Evolutionary conservation across 2,797 vertebrate genomes (phyloP), one percentile per base, ranked within the genome.

Genomic region (Sphenopsis melanotis): DNA sequence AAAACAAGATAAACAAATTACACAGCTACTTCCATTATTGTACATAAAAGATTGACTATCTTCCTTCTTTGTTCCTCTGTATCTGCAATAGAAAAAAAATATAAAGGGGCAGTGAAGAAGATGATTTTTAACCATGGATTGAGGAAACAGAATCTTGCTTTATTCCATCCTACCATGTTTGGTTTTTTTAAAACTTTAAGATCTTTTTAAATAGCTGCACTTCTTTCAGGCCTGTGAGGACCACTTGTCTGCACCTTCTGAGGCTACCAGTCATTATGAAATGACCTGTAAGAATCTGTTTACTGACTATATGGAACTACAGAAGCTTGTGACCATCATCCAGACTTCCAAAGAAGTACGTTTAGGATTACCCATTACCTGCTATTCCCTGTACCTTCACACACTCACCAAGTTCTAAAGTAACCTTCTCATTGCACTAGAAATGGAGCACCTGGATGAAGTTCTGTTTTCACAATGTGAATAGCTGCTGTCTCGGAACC

Each of bases 271-370:
- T 34, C 95, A 98, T 81, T 98, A 98, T 77, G 92, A 86, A 91
- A 91, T 69, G 8, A 96, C 94, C 76, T 98, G 98, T n/a, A 91
- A 77, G 76, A 92, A 63, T 26, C 95, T 98, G 21, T 98, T 97
- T 89, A 89, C 83, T 2, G 97, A 98, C 56, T 97, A 96, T 39
- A 14, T 96, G 37, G 98, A 98, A 86, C 83, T 98, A 75, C 97
- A 97, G 87, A 93, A 96, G 69, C 97, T 98, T 77, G 32, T 95
- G 37, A 79, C 96, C 23, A 83, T 96, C 61, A 97, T 98, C 55
- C 96, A 97, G 83, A 94, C 89, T 9, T 97, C 97, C 80, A 98
- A 97, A 90, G 92, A 98, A 97, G 98, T 98, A 96, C 1, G 1
- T 50, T 34, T 70, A 49, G 9, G 11, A 46, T 59, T 52, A 20